Evolutionary conservation across 2,888 invertebrate species (phyloP), one percentile per base, ranked within the genome.

Genomic region (Amphimallon solstitiale): DNA sequence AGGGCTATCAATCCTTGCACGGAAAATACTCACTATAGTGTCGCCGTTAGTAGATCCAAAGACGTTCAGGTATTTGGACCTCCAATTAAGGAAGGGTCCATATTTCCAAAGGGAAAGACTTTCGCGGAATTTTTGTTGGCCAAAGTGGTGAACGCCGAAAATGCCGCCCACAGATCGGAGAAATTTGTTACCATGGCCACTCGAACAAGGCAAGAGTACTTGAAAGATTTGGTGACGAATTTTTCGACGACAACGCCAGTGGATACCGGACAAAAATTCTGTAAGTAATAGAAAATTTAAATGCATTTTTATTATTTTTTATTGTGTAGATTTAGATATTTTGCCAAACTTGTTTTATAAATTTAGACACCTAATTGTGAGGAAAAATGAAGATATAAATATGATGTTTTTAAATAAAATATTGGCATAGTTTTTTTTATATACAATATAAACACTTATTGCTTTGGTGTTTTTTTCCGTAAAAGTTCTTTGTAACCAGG

Each of bases 101-200:
- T 91, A 29, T 97, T 95, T 81, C 89, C 91, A 9, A 96, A 95
- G 81, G 93, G 94, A 63, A 92, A 93, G 83, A 88, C 90, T n/a
- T 97, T 98, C 82, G 92, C 94, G n/a, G 96, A 98, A 80, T 94
- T 97, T 81, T 86, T 98, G 51, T 84, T 97, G 76, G 94, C 97
- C 64, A 98, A 98, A 90, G 92, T 95, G 40, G 95, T 98, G 71
- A 98, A 98, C 82, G 97, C 95, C 19, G 97, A 98, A 81, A 97
- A 97, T 83, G 97, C 97, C 9, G 97, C 97, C 9, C 96, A 97
- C 80, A 89, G 94, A 74, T 96, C 97, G 46, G 95, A 97, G 77
- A 98, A 98, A 84, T 98, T 98, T 83, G 93, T 94, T 61, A 95
- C 95, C 51, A 97, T 98, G 97, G 97, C 97, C 9, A 95, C 94